Evolutionary conservation across 2,797 vertebrate genomes (phyloP).

Genomic region (Tympanoctomys barrerae): DNA sequence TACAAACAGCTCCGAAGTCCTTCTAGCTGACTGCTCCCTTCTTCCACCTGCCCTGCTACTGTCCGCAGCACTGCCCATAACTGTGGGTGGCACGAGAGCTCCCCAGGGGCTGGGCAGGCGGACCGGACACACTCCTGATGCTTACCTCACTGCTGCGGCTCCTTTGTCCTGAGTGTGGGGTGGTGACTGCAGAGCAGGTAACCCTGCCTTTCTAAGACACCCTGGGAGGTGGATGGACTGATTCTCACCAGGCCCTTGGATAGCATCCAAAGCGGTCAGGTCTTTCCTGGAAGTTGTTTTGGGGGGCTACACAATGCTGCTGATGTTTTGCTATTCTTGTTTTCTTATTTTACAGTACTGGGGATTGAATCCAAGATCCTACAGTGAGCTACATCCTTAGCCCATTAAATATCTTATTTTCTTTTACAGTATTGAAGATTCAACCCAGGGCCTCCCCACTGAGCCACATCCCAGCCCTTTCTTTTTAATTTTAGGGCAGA

Average conservation of each 20-base stretch:
- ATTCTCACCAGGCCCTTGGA: not conserved
- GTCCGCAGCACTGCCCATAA: too few relatives aligned
- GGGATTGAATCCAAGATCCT: not conserved
- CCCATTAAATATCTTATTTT: not conserved
- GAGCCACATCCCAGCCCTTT: not conserved
- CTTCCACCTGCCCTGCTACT: not conserved
- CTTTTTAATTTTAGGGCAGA: not conserved
- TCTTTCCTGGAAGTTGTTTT: not conserved
- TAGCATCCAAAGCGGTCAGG: not conserved
- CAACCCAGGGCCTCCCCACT: not conserved
- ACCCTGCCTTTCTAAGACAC: not conserved
- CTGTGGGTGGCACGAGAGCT: not conserved
- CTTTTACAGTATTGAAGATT: not conserved
- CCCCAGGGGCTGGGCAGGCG: not conserved
- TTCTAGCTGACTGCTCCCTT: not conserved
- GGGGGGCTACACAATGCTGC: not conserved
- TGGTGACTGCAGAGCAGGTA: not conserved
- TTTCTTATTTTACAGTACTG: not conserved
- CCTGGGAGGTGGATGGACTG: not conserved
- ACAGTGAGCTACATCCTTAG: not conserved
- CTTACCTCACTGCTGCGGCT: not conserved
- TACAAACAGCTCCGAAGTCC: not conserved
- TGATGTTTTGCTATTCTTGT: not conserved
- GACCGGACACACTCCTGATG: constrained; percentile 18
- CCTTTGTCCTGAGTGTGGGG: not conserved